A percentile compares a stretch with the other conserved stretches of the same genome.
Evolutionary conservation across 2,888 invertebrate genomes (phyloP).

Genomic region (Stenichneumon culpator): DNA sequence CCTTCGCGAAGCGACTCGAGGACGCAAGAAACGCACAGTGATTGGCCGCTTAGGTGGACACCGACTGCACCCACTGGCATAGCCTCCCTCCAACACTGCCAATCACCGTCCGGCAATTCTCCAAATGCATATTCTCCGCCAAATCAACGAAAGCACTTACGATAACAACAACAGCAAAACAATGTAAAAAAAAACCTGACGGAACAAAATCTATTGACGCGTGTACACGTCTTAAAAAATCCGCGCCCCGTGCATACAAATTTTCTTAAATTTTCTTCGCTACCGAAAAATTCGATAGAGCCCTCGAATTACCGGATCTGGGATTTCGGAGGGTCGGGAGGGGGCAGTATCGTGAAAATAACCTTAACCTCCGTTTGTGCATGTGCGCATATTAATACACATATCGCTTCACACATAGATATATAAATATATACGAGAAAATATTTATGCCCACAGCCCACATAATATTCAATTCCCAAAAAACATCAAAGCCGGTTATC

Average conservation of each 20-base stretch:
- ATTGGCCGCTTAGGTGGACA: too few species aligned
- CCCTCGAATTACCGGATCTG: background rate
- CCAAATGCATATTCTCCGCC: too few species aligned
- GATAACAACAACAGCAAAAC: too few species aligned
- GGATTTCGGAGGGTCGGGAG: background rate
- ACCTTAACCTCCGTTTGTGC: background rate
- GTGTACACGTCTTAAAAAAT: too few species aligned
- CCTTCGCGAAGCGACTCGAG: too few species aligned
- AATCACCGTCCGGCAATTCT: too few species aligned
- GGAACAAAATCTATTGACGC: too few species aligned
- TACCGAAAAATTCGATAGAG: slow-evolving; percentile 4
- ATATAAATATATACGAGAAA: background rate
- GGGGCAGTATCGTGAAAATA: background rate
- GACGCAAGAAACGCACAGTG: too few species aligned
- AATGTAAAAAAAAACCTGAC: too few species aligned
- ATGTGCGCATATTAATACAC: background rate
- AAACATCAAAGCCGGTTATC: slow-evolving; percentile 8
- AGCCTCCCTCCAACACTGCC: too few species aligned
- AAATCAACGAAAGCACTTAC: too few species aligned
- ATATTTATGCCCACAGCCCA: background rate
- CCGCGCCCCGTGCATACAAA: background rate
- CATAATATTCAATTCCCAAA: background rate
- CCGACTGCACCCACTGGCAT: too few species aligned
- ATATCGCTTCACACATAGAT: background rate
- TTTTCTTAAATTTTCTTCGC: background rate